Evolutionary conservation across 2,797 vertebrate species (phyloP).

Genomic region (Lagocephalus sceleratus): DNA sequence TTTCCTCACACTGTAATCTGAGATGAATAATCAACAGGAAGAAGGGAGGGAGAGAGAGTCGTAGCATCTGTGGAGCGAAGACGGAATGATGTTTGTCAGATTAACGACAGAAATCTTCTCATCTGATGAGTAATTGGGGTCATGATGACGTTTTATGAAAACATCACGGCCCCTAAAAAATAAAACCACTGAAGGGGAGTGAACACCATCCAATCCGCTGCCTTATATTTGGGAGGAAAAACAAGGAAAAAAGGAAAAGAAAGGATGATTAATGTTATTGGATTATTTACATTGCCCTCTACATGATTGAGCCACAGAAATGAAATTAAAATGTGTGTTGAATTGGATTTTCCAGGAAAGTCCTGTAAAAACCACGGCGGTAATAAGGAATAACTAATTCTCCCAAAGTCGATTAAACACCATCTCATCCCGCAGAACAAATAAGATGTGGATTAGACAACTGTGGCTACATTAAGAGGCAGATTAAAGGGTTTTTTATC

Average conservation of each 20-base stretch:
- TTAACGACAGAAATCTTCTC: constrained; percentile 6
- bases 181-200: constrained; percentile 58
- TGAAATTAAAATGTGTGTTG: constrained; percentile 79
- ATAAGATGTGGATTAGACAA: constrained; percentile 76
- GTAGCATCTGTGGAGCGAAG: too few species aligned
- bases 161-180: constrained; percentile 42
- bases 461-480: constrained; percentile 67
- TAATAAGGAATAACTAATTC: constrained; percentile 82
- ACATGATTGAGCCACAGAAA: constrained; percentile 72
- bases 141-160: constrained; percentile 51
- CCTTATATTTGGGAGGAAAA: constrained; percentile 36
- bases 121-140: constrained; percentile 47
- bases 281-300: constrained; percentile 73
- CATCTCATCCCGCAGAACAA: constrained; percentile 64
- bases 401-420: constrained; percentile 75
- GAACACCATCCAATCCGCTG: constrained; percentile 35
- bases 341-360: constrained; percentile 80
- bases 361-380: constrained; percentile 69
- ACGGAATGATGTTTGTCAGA: too few species aligned
- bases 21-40: too few species aligned
- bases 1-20: not conserved
- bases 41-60: not conserved
- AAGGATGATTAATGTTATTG: constrained; percentile 73
- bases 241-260: constrained; percentile 31
- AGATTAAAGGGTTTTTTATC: constrained; percentile 74